phyloP scores from a whole-genome alignment of 2,113 vertebrate species.

The Oceanodroma tethys region DNA sequence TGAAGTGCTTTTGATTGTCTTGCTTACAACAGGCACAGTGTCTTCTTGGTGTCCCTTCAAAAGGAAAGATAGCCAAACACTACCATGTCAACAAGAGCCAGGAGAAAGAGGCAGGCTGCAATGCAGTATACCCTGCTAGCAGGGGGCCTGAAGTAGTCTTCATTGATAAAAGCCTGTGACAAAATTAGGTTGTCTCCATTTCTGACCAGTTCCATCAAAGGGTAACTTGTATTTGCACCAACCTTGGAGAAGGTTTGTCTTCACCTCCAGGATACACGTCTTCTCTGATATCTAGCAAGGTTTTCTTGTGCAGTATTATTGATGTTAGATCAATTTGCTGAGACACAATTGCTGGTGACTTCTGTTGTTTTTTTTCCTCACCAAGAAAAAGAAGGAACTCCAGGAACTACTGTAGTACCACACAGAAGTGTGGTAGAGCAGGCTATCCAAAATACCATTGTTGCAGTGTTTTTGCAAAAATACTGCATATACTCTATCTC shows the following conservation, averaged over 20 bases:
- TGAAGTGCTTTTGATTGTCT: neutral
- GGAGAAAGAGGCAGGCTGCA: neutral
- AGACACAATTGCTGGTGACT: neutral
- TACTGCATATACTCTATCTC: neutral
- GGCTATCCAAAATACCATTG: neutral
- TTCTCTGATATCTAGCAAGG: neutral
- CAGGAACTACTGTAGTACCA: neutral
- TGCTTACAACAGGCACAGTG: neutral
- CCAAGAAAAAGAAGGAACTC: neutral
- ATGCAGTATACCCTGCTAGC: neutral
- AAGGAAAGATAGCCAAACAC: neutral
- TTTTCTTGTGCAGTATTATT: neutral
- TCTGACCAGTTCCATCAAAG: neutral
- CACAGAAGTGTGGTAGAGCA: neutral
- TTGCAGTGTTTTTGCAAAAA: neutral
- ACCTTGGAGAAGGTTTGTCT: neutral
- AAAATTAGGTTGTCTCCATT: neutral
- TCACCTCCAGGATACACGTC: neutral
- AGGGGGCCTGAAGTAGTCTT: neutral
- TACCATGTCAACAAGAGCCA: neutral
- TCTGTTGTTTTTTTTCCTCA: neutral
- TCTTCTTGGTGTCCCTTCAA: neutral
- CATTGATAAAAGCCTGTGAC: neutral
- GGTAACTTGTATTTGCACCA: neutral
- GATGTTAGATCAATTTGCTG: neutral